Conservation (phyloP, 2,888 invertebrate genomes). For the Protonemura montana region DNA sequence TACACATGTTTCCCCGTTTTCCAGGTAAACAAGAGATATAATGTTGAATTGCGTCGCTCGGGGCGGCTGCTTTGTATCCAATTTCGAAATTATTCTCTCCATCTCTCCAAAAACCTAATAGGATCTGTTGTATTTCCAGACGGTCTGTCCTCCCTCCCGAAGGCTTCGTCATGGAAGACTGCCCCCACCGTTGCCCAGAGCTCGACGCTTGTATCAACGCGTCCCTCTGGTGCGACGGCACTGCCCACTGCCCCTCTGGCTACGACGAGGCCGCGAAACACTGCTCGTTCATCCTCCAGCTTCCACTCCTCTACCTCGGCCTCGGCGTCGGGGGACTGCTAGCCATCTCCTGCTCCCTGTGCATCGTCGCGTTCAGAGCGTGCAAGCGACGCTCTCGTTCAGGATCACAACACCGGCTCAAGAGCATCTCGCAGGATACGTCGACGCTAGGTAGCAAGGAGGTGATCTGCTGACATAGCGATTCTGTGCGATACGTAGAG, state of each 20-base stretch:
- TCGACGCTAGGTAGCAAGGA: conserved; percentile 65
- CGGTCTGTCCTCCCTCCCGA: conserved; percentile 64
- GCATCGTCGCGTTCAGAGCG: conserved; percentile 49
- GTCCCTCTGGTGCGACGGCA: conserved; percentile 82
- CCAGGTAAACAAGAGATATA: no score
- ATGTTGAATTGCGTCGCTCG: no score
- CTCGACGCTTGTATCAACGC: conserved; percentile 82
- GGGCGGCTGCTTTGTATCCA: no score
- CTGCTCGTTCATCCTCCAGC: conserved; percentile 78
- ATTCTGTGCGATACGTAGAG: conserved; percentile 92
- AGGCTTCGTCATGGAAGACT: conserved; percentile 72
- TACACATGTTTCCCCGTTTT: no score
- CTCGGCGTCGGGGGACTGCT: conserved; percentile 59
- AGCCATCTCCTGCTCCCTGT: conserved; percentile 54
- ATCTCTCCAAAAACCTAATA: no score
- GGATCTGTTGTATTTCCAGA: no score
- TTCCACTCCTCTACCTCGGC: conserved; percentile 77
- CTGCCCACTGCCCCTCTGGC: conserved; percentile 79
- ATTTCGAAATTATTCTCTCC: no score
- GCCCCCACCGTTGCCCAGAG: conserved; percentile 78
- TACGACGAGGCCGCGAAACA: conserved; percentile 82
- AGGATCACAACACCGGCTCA: conserved; percentile 35
- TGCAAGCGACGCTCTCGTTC: conserved; percentile 42
- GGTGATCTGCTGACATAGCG: conserved; percentile 95
- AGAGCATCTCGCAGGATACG: conserved; percentile 35